These are phyloP conservation scores for Herpetotheres cachinnans DNA, from an alignment of 2,113 vertebrate species.

Conservation along the genomic window DNA sequence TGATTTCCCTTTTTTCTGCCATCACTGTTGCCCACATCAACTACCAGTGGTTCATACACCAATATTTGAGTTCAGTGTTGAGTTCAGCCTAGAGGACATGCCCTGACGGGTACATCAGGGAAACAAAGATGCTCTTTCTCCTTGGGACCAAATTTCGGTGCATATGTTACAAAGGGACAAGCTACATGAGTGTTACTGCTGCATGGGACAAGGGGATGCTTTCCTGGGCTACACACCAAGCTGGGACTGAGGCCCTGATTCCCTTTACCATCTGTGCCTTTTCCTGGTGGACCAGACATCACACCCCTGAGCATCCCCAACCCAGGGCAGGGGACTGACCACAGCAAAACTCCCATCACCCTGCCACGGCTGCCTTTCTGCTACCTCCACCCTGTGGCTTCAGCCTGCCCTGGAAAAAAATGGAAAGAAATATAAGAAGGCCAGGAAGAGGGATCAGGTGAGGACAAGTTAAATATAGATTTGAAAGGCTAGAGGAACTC, in stretches of 20 bases:
- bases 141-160: background rate
- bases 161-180: background rate
- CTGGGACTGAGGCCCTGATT: background rate
- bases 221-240: background rate
- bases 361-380: background rate
- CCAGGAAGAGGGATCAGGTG: background rate
- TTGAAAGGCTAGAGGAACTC: background rate
- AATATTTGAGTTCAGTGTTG: background rate
- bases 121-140: background rate
- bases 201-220: background rate
- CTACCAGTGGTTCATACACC: background rate
- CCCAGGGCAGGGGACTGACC: background rate
- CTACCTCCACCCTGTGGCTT: background rate
- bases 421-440: background rate
- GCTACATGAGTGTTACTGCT: background rate
- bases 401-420: background rate
- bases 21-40: background rate
- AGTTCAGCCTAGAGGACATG: background rate
- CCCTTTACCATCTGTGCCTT: background rate
- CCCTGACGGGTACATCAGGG: background rate
- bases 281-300: background rate
- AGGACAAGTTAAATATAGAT: background rate
- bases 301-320: rapidly evolving
- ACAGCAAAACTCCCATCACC: background rate
- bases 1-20: background rate